Conservation (phyloP, 92 coral and sea anemone genomes). For the Palythoa caribaeorum region DNA sequence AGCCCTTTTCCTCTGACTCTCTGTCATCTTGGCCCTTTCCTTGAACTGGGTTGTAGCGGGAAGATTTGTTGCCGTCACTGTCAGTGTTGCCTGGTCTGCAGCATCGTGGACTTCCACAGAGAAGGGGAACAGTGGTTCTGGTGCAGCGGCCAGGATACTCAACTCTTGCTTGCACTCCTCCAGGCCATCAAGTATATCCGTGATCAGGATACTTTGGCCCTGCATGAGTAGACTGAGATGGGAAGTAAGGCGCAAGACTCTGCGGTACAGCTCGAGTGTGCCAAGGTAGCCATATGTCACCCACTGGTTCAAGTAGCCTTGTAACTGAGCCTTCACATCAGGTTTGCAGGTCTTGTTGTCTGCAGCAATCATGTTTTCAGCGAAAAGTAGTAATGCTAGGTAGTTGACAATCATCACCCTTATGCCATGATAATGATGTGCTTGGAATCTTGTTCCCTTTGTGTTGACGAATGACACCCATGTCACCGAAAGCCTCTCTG, state of each 20-base stretch:
- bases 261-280: conserved; percentile 60
- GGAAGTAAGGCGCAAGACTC: conserved; percentile 61
- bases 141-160: conserved; percentile 46
- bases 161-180: conserved; percentile 56
- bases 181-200: conserved; percentile 50
- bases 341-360: conserved; percentile 61
- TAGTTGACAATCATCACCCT: conserved; percentile 63
- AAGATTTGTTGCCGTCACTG: too few relatives aligned
- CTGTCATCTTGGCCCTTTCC: too few relatives aligned
- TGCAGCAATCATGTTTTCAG: conserved; percentile 66
- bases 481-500: conserved; percentile 61
- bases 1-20: not conserved
- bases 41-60: too few relatives aligned
- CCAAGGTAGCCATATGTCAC: conserved; percentile 59
- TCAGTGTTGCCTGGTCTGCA: not conserved
- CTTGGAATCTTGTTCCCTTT: conserved; percentile 63
- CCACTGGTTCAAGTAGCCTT: conserved; percentile 54
- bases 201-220: conserved; percentile 52
- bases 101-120: conserved; percentile 28
- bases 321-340: conserved; percentile 51
- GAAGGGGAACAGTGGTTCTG: conserved; percentile 48
- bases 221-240: conserved; percentile 66
- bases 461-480: conserved; percentile 48
- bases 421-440: conserved; percentile 59
- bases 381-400: conserved; percentile 45